A percentile compares a stretch with the other conserved stretches of the same genome.
These are phyloP conservation scores for Probosciger aterrimus DNA, from an alignment of 2,113 vertebrate genomes.

Conservation along the genomic window DNA sequence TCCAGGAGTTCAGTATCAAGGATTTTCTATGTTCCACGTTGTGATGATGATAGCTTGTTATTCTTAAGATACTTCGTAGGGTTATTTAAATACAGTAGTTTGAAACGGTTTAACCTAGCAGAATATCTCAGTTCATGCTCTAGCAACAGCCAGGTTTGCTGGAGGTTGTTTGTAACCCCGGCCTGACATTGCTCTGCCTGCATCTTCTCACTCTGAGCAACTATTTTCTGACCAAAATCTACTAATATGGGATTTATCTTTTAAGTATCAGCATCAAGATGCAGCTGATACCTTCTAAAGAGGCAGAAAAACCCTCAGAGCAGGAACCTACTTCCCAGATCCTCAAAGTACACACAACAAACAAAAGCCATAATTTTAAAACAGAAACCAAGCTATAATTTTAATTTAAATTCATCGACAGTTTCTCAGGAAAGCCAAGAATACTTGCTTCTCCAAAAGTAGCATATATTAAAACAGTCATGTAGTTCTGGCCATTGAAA, in stretches of 20 bases:
- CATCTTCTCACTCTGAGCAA: background rate
- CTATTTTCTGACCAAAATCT: background rate
- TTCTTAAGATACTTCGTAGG: background rate
- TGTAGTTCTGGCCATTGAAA: background rate
- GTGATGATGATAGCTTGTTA: background rate
- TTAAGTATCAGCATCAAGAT: background rate
- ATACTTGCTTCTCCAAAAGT: background rate
- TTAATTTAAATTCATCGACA: background rate
- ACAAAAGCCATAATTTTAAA: background rate
- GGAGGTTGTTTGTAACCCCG: background rate
- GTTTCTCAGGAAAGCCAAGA: background rate
- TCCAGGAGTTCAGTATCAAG: background rate
- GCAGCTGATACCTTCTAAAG: background rate
- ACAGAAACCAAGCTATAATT: background rate
- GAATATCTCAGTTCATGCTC: background rate
- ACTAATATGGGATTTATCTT: background rate
- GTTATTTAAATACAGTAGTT: background rate
- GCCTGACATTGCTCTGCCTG: background rate
- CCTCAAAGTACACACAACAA: background rate
- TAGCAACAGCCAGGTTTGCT: background rate
- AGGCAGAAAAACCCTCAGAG: background rate
- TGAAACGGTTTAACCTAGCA: background rate
- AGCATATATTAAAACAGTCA: background rate
- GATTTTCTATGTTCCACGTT: background rate
- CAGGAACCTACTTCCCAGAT: background rate